A percentile compares a stretch with the other conserved stretches of the same genome.
These are phyloP conservation scores for Sebastes dallii DNA, from an alignment of 2,797 vertebrate species.

Conservation along the genomic window DNA sequence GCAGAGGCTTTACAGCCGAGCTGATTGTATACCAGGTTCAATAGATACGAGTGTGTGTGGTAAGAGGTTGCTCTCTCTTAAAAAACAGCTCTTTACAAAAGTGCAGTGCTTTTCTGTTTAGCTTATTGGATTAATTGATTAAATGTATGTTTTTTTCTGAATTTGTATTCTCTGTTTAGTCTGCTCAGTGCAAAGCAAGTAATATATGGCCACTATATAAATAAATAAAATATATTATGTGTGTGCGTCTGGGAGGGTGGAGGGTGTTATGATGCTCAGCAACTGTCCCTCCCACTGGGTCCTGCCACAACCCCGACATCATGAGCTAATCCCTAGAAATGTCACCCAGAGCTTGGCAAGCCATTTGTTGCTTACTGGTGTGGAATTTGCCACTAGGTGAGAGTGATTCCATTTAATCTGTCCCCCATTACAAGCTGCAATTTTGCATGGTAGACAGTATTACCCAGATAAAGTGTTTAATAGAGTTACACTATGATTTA, in stretches of 20 bases:
- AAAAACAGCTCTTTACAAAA: no score
- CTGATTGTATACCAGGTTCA: neutral
- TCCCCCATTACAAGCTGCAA: constrained; percentile 70
- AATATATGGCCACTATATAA: neutral
- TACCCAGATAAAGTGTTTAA: constrained; percentile 70
- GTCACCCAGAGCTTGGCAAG: constrained; percentile 71
- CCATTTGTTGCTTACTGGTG: constrained; percentile 78
- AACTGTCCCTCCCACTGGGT: constrained; percentile 62
- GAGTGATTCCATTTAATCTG: constrained; percentile 78
- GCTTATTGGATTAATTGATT: neutral
- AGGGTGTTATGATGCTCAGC: constrained; percentile 46
- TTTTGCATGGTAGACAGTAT: constrained; percentile 74
- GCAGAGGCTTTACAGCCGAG: neutral
- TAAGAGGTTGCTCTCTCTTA: neutral
- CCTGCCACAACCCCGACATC: constrained; percentile 60
- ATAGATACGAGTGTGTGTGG: neutral
- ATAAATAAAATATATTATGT: neutral
- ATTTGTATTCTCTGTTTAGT: neutral
- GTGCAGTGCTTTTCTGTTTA: neutral
- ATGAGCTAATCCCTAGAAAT: constrained; percentile 75
- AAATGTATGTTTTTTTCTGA: neutral
- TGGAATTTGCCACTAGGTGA: constrained; percentile 77
- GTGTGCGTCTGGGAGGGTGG: neutral
- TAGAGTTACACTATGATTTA: constrained; percentile 53
- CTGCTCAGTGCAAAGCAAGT: neutral